A percentile compares a stretch with the other conserved stretches of the same genome.
phyloP scores from a whole-genome alignment of 2,888 invertebrate genomes.

The Eupithecia pulchellata region DNA sequence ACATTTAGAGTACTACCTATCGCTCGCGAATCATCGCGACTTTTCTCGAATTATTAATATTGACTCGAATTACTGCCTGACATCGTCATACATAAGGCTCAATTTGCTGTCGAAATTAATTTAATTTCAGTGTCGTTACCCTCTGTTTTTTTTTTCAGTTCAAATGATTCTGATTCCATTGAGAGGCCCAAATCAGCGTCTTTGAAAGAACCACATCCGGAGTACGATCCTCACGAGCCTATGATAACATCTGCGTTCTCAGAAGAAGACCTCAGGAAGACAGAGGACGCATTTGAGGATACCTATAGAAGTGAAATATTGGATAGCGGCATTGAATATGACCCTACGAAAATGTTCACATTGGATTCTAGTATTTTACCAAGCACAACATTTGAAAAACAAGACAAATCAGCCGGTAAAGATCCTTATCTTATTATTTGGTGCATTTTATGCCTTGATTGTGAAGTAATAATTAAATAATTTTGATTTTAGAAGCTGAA shows the following conservation, averaged over 20 bases:
- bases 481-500: constrained; percentile 78
- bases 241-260: constrained; percentile 82
- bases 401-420: constrained; percentile 70
- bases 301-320: constrained; percentile 67
- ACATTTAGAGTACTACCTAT: background rate
- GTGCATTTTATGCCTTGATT: background rate
- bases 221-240: constrained; percentile 81
- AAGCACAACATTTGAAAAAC: constrained; percentile 58
- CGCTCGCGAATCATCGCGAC: background rate
- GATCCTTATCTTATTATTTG: too few species aligned
- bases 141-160: constrained; percentile 53
- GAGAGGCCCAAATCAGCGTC: constrained; percentile 81
- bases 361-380: constrained; percentile 63
- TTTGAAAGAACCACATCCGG: constrained; percentile 77
- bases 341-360: constrained; percentile 65
- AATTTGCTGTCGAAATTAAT: background rate
- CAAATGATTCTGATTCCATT: constrained; percentile 78
- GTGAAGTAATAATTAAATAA: constrained; percentile 1
- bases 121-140: background rate
- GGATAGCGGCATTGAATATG: constrained; percentile 64
- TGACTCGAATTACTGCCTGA: background rate
- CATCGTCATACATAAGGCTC: background rate
- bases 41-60: too few species aligned
- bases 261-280: constrained; percentile 77
- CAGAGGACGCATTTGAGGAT: constrained; percentile 76